phyloP scores from a whole-genome alignment of 2,888 invertebrate species.

The Synergus laeviventris region DNA sequence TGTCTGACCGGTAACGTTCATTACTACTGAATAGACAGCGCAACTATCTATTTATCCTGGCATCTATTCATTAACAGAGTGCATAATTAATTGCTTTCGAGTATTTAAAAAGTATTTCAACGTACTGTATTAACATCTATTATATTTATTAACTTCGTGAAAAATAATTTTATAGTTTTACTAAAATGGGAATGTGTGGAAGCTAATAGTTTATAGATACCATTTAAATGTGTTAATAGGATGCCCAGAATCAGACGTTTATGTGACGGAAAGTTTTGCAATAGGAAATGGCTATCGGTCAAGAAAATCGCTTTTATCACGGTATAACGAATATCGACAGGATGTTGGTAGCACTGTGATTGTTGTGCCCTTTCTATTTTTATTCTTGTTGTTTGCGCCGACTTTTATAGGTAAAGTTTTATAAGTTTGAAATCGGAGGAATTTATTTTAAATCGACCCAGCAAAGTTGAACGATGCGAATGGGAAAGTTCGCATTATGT shows the following conservation, averaged over 20 bases:
- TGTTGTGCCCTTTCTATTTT: slow-evolving; percentile 58
- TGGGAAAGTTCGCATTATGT: slow-evolving; percentile 59
- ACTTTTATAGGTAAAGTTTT: slow-evolving; percentile 71
- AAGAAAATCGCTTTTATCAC: slow-evolving; percentile 50
- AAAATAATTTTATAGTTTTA: background rate
- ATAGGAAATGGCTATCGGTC: slow-evolving; percentile 48
- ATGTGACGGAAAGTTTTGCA: slow-evolving; percentile 18
- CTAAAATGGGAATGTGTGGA: background rate
- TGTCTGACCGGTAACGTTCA: background rate
- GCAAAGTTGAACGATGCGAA: slow-evolving; percentile 49
- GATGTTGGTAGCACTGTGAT: slow-evolving; percentile 46
- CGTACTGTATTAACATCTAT: background rate
- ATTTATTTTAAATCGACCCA: slow-evolving; percentile 58
- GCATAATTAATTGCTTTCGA: background rate
- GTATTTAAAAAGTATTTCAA: background rate
- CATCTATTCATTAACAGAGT: background rate
- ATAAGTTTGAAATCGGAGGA: slow-evolving; percentile 54
- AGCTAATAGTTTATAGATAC: background rate
- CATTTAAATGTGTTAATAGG: background rate
- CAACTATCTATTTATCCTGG: background rate
- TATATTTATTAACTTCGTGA: background rate
- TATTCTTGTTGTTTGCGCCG: slow-evolving; percentile 65
- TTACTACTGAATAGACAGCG: slow-evolving; percentile 13
- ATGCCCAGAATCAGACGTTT: background rate
- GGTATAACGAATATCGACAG: slow-evolving; percentile 50